Evolutionary conservation across 2,113 vertebrate genomes (phyloP).

Genomic region (Penelope pileata): DNA sequence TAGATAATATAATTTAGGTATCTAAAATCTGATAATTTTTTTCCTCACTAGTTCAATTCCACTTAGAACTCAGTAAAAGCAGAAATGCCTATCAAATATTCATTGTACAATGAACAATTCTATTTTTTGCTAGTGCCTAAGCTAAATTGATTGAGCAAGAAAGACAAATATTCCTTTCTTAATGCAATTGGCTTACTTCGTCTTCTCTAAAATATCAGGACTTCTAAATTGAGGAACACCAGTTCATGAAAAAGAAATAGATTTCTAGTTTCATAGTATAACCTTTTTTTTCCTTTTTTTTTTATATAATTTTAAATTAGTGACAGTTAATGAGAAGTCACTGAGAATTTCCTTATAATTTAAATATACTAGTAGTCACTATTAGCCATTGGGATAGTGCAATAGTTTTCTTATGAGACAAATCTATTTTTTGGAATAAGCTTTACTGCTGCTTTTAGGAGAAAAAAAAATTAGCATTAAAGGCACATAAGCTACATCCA

Average conservation of each 20-base stretch:
- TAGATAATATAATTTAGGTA: conserved; percentile 13
- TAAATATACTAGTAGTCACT: neutral
- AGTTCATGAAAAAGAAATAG: neutral
- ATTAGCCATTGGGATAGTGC: neutral
- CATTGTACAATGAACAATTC: neutral
- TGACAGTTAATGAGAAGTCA: neutral
- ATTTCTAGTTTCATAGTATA: neutral
- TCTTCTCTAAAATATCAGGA: neutral
- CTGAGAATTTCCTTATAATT: neutral
- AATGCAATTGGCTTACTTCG: neutral
- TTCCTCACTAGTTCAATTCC: conserved; percentile 12
- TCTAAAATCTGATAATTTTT: conserved; percentile 25
- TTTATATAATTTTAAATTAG: neutral
- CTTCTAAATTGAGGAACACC: neutral
- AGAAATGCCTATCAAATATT: conserved; percentile 24
- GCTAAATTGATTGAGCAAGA: neutral
- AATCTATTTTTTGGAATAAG: neutral
- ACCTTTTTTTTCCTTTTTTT: fast-evolving
- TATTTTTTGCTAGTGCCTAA: conserved; percentile 28
- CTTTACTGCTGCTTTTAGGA: fast-evolving
- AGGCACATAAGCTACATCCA: neutral
- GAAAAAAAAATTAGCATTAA: neutral
- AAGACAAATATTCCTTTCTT: neutral
- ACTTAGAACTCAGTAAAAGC: conserved; percentile 12
- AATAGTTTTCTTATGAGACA: neutral